Conservation (phyloP, 2,888 invertebrate genomes). For the Drosophila silvestris region DNA sequence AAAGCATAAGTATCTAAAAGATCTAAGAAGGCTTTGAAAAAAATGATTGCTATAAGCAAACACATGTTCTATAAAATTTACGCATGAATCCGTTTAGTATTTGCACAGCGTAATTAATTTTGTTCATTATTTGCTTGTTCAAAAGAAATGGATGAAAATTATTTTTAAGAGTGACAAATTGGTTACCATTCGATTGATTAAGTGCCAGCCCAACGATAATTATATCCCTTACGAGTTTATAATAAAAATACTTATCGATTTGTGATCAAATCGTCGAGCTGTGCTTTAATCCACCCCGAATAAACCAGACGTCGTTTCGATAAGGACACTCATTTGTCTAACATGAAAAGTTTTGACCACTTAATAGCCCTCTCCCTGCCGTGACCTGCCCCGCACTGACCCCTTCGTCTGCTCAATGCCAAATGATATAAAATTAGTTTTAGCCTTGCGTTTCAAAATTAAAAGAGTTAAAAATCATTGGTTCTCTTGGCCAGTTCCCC, state of each 20-base stretch:
- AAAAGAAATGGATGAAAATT: conserved; percentile 32
- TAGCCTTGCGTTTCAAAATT: conserved; percentile 70
- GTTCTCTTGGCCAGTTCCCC: conserved; percentile 30
- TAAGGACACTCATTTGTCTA: conserved; percentile 59
- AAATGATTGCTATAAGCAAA: neutral
- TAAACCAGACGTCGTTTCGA: conserved; percentile 31
- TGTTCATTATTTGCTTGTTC: conserved; percentile 21
- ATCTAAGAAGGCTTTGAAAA: neutral
- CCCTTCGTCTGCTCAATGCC: conserved; percentile 52
- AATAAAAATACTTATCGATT: conserved; percentile 55
- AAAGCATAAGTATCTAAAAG: neutral
- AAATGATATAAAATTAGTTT: conserved; percentile 78
- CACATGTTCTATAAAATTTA: neutral
- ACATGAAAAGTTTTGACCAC: conserved; percentile 37
- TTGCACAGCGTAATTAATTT: conserved; percentile 23
- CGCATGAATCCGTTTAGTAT: neutral
- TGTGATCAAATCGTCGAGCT: conserved; percentile 47
- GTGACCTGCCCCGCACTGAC: too few species aligned
- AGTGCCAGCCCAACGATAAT: conserved; percentile 19
- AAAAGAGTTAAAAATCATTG: conserved; percentile 52
- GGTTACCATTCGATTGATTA: conserved; percentile 54
- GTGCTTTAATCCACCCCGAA: conserved; percentile 15
- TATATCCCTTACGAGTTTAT: conserved; percentile 36
- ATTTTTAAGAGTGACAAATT: conserved; percentile 58
- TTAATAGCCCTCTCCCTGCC: conserved; percentile 24